These are phyloP conservation scores for Philopotamus ludificatus DNA, from an alignment of 1,140 invertebrate genomes.

Conservation along the genomic window DNA sequence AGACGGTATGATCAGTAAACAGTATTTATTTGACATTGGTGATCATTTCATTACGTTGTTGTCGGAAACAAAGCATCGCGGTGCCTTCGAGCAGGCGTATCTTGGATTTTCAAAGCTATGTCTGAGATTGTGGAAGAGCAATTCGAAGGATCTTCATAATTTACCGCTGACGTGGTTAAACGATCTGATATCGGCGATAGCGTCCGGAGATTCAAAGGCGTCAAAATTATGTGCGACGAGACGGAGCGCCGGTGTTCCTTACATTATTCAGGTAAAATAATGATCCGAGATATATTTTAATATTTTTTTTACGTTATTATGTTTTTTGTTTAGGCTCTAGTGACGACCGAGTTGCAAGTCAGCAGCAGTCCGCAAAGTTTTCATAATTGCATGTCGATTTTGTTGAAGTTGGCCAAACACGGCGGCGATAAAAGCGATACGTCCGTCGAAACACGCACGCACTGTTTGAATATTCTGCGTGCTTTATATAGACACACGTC, in stretches of 20 bases:
- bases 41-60: constrained; percentile 72
- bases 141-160: constrained; percentile 56
- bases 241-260: constrained; percentile 88
- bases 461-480: constrained; percentile 84
- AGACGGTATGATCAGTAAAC: constrained; percentile 41
- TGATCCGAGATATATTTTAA: constrained; percentile 6
- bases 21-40: constrained; percentile 62
- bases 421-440: background rate
- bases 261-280: constrained; percentile 84
- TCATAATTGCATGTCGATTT: constrained; percentile 59
- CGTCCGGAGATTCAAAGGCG: constrained; percentile 51
- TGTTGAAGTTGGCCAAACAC: constrained; percentile 51
- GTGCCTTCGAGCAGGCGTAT: constrained; percentile 94
- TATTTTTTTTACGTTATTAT: background rate
- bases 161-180: constrained; percentile 72
- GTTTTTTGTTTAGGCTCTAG: constrained; percentile 60
- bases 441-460: constrained; percentile 62
- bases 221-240: constrained; percentile 75
- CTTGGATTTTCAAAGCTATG: constrained; percentile 82
- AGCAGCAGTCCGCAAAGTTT: constrained; percentile 57
- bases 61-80: constrained; percentile 84
- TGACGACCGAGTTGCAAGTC: constrained; percentile 68
- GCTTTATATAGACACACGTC: constrained; percentile 75
- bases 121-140: constrained; percentile 55
- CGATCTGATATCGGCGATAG: constrained; percentile 64